Evolutionary conservation across 1,140 invertebrate genomes (phyloP), one percentile per base, ranked within the genome.

Genomic region (Choristoneura fumiferana): DNA sequence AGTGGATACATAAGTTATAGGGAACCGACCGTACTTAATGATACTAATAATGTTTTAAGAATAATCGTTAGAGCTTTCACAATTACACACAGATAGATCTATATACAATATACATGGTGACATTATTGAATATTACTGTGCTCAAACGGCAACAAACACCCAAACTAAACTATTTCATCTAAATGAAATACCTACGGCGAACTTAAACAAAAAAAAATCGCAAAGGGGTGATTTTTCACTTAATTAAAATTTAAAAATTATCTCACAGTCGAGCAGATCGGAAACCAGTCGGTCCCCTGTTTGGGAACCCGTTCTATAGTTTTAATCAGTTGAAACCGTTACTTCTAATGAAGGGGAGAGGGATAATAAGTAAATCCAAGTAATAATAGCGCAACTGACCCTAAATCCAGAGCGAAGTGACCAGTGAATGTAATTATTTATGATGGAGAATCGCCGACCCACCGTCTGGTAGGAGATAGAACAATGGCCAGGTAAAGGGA

Each of bases 311-410:
- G 86, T 89, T 89, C 81, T 69, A 86, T 86, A 86, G 86, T 89
- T 87, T 89, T 89, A 89, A 84, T 75, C 81, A 81, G 76, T 79
- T 75, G 81, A 82, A 87, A 87, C 84, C 84, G 86, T 89, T 89
- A 89, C 82, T 82, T 80, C 85, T 89, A 87, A 89, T 89, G 84
- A 89, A 84, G 78, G 85, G 84, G 82, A 82, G 81, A 72, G 77
- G 73, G 73, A 76, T 81, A 43, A 49, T 17, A 84, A 84, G 69
- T 77, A 78, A 86, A 83, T 80, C 69, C 68, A 52, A 63, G 68
- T 84, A 81, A 84, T 74, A 73, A 78, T 78, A 77, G 69, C 62
- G 68, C 70, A 78, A 84, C 69, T 85, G 84, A 84, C 82, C 84
- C 80, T 75, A 79, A 81, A 76, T 67, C 68, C 59, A 62, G 68